Base-by-base conservation (phyloP, 1,140 invertebrate species). In the Drosophila ficusphila region DNA sequence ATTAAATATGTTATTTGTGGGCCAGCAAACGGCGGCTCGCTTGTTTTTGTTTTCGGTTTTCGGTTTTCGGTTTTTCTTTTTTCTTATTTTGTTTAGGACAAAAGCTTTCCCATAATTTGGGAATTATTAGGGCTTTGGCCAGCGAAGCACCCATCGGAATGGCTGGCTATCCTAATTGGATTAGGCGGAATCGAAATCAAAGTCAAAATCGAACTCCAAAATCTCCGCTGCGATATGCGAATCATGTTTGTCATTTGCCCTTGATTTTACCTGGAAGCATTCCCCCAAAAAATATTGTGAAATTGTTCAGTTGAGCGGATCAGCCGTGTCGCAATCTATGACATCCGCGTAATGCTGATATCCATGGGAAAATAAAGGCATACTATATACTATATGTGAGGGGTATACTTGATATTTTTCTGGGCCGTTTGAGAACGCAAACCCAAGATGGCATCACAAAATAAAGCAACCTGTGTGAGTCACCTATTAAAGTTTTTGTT, bases 141-240 rank as follows among this genome's bases (percentile, higher is more conserved):
- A 33, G 7, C 46, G 49, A 29, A 46, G 60, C 51, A 52, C 58
- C 36, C 74, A 31, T 27, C 56, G 34, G 54, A 34, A 14, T 33
- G 38, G 44, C 44, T 41, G 44, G 23, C 79, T 88, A 82, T 48
- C 82, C 82, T 88, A 88, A 88, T 88, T 88, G 82, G 82, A 88
- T 88, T 88, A 88, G 85, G 53, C 44, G 73, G 79, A 88, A 88
- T 65, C 77, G 82, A 82, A 78, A 75, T 75, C 82, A 73, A 86
- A 76, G 49, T 67, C 70, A 47, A 60, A 39, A 49, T 65, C 58
- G 25, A 21, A 29, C n/a, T 54, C 16, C 18, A 57, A 57, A 36
- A 48, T 61, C 44, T 60, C 53, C 48, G 34, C 38, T 34, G 25
- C 46, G 39, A 46, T 57, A 53, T 47, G 71, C 79, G 79, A 79